phyloP scores from a whole-genome alignment of 2,888 invertebrate species.

The Ferdinandea cuprea region DNA sequence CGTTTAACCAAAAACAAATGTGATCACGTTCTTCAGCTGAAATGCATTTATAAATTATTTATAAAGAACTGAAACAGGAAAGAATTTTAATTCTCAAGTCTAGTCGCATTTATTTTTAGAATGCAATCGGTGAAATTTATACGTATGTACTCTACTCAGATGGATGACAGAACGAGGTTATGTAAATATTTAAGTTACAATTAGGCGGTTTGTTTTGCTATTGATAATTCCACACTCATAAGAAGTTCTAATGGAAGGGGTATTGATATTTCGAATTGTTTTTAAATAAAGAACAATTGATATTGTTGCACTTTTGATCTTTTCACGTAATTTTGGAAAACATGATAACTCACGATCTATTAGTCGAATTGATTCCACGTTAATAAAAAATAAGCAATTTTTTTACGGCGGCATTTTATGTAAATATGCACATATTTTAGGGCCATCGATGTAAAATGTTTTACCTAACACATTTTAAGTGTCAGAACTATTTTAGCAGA shows the following conservation, averaged over 20 bases:
- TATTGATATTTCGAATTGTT: not conserved
- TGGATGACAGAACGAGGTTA: constrained; percentile 19
- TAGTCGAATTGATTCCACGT: too few species aligned
- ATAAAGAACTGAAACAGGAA: constrained; percentile 47
- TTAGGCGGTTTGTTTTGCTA: not conserved
- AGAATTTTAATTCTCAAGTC: constrained; percentile 34
- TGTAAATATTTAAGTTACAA: constrained; percentile 17
- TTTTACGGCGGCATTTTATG: too few species aligned
- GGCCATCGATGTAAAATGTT: too few species aligned
- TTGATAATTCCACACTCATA: not conserved
- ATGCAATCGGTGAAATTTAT: not conserved
- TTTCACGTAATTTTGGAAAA: too few species aligned
- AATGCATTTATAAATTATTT: constrained; percentile 59
- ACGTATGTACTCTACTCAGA: not conserved
- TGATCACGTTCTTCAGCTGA: constrained; percentile 47
- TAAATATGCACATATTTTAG: too few species aligned
- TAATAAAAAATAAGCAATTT: too few species aligned
- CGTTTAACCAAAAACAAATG: constrained; percentile 41
- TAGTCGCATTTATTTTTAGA: constrained; percentile 43
- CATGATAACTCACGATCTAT: too few species aligned
- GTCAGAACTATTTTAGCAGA: too few species aligned
- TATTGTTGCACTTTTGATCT: too few species aligned
- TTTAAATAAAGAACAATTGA: not conserved
- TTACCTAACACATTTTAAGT: too few species aligned
- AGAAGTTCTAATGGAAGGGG: not conserved